Percentiles rank a stretch among this genome's conserved stretches.
These are phyloP conservation scores for Laterallus jamaicensis DNA, from an alignment of 2,113 vertebrate species.

Conservation along the genomic window DNA sequence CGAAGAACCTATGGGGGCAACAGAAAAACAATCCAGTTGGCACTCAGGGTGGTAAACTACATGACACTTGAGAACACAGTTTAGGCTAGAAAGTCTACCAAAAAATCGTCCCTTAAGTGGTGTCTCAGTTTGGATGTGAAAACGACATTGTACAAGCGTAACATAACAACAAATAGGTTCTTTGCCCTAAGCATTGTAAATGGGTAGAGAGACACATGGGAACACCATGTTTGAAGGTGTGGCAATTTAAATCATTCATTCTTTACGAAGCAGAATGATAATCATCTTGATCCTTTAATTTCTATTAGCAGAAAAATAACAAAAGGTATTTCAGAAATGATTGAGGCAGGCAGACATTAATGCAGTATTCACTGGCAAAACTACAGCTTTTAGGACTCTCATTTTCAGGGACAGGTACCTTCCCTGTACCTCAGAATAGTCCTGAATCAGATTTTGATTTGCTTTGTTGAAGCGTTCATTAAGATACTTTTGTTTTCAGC, in stretches of 20 bases:
- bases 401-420: background rate
- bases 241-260: background rate
- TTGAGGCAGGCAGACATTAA: background rate
- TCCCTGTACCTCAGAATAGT: background rate
- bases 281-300: background rate
- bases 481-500: background rate
- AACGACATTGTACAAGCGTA: background rate
- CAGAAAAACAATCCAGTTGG: background rate
- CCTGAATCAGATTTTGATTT: background rate
- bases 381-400: background rate
- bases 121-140: background rate
- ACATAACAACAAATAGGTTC: background rate
- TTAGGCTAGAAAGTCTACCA: background rate
- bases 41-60: background rate
- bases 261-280: background rate
- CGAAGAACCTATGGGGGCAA: conserved; percentile 70
- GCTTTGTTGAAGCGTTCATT: background rate
- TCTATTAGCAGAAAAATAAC: background rate
- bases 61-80: background rate
- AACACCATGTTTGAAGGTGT: background rate
- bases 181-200: background rate
- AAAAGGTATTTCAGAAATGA: background rate
- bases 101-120: background rate
- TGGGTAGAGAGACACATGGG: rapidly evolving
- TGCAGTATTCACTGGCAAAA: background rate